Conservation (phyloP, 2,888 invertebrate genomes). For the Cloeon dipterum region DNA sequence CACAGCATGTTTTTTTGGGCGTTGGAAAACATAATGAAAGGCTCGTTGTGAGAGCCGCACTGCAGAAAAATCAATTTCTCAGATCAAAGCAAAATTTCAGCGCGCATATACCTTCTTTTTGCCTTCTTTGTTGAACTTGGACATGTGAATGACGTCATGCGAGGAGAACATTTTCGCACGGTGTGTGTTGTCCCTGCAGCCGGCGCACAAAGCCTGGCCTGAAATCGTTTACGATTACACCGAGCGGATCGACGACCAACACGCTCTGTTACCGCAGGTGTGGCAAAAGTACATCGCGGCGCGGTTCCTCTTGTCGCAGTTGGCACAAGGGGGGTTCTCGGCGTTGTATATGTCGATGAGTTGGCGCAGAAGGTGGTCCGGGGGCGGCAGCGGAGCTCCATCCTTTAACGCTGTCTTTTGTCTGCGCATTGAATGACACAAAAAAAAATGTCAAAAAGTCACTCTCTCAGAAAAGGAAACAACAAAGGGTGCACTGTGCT, state of each 20-base stretch:
- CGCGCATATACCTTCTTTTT: conserved; percentile 26
- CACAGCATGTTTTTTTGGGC: conserved; percentile 45
- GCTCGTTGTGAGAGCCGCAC: conserved; percentile 44
- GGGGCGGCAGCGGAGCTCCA: conserved; percentile 30
- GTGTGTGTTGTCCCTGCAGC: conserved; percentile 47
- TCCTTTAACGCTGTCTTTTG: conserved; percentile 37
- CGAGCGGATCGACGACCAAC: not conserved
- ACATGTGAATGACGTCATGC: conserved; percentile 48
- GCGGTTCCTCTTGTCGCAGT: conserved; percentile 47
- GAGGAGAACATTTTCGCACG: conserved; percentile 53
- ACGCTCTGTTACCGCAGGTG: conserved; percentile 36
- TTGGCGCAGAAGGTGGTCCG: conserved; percentile 41
- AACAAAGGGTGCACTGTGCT: too few species aligned
- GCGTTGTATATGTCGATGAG: conserved; percentile 45
- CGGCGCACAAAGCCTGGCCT: conserved; percentile 47
- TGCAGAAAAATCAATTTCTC: conserved; percentile 13
- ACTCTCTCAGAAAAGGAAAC: too few species aligned
- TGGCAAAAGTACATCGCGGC: conserved; percentile 55
- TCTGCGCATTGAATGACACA: too few species aligned
- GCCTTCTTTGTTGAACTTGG: conserved; percentile 41
- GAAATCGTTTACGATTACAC: conserved; percentile 6
- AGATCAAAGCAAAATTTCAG: not conserved
- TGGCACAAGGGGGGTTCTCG: conserved; percentile 49
- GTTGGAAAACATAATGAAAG: conserved; percentile 49
- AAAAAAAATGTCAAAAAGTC: too few species aligned